Base-by-base conservation (phyloP, 2,797 vertebrate genomes). In the Typhlichthys subterraneus region DNA sequence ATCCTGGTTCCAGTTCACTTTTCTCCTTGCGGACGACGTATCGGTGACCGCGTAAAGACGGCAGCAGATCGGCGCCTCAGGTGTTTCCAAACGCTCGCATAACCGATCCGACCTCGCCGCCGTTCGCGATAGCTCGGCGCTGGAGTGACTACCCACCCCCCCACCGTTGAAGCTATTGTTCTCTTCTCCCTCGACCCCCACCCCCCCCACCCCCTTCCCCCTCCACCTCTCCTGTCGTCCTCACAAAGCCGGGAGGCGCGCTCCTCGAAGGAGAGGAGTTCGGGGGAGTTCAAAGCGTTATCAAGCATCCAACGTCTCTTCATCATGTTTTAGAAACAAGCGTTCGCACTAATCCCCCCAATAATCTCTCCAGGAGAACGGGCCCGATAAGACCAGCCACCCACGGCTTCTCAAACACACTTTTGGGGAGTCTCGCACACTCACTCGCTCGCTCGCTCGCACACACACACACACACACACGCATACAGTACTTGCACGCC, bases 311-410 rank as follows among this genome's bases (percentile, higher is more conserved):
- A 87, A 86, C 86, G 89, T 89, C 91, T 92, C 92, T 93, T 94
- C 91, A 93, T 94, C 92, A 92, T 94, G 91, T 93, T 93, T 93
- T 92, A 92, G 92, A 92, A 94, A 94, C 93, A 94, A 94, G 90
- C 90, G 83, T 93, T 87, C 80, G 86, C 87, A 84, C 88, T 93
- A 93, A 94, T 93, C 92, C 93, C 53, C 89, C 85, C 88, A 91
- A 88, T 93, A 93, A 94, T 94, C 92, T 93, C 90, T 92, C 82
- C 91, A 91, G 89, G 91, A 92, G 91, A 92, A 91, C 89, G 88
- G 83, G 77, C 85, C 67, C 66, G 92, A 94, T 93, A 93, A 93
- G 88, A 65, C 77, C 71, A 76, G 87, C 93, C 92, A 93, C 92
- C 93, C 91, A 93, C 90, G 81, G 87, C 88, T 92, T 86, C 82